phyloP scores from a whole-genome alignment of 2,888 invertebrate species.

The Hemistola chrysoprasaria region DNA sequence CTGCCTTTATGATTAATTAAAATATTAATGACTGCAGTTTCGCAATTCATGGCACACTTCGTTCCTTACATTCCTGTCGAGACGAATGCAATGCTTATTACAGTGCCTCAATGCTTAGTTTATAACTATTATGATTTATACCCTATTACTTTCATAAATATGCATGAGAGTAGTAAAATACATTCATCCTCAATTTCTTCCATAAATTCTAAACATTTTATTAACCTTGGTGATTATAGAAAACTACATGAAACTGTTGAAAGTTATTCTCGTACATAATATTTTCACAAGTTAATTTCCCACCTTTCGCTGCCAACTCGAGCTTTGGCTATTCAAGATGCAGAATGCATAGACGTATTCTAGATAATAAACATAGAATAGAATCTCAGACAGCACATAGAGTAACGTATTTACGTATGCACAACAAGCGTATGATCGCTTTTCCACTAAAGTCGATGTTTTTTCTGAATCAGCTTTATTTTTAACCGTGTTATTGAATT shows the following conservation, averaged over 20 bases:
- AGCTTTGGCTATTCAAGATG: conserved; percentile 10
- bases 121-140: conserved; percentile 18
- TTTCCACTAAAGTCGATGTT: conserved; percentile 27
- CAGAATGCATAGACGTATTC: conserved; percentile 9
- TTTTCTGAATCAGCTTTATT: conserved; percentile 22
- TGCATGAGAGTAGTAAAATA: background rate
- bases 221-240: no score
- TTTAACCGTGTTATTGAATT: conserved; percentile 11
- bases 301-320: no score
- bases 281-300: background rate
- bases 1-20: conserved; percentile 43
- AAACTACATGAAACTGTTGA: no score
- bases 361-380: conserved; percentile 15
- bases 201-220: no score
- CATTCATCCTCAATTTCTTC: background rate
- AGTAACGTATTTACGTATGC: conserved; percentile 20
- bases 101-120: conserved; percentile 29
- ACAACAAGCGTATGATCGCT: conserved; percentile 12
- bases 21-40: conserved; percentile 62
- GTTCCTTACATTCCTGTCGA: no score
- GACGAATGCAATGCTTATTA: no score
- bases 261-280: no score
- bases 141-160: conserved; percentile 7
- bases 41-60: conserved; percentile 54
- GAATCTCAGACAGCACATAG: no score